These are phyloP conservation scores for Dryas iulia DNA, from an alignment of 1,140 invertebrate species.

Conservation along the genomic window DNA sequence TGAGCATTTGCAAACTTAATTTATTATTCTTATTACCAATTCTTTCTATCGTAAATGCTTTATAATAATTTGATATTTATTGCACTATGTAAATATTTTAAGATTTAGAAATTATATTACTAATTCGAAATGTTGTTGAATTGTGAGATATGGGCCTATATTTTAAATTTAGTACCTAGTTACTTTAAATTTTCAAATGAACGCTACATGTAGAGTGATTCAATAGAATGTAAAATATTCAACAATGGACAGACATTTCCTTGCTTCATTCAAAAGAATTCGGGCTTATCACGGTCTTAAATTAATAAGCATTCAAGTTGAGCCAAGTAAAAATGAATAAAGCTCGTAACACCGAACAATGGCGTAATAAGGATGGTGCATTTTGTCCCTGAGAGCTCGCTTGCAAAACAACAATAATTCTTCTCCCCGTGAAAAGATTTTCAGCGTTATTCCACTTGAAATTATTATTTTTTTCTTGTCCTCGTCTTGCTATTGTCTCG, in stretches of 20 bases:
- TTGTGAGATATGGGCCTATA: not conserved
- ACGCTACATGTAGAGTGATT: slow-evolving; percentile 36
- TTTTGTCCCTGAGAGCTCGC: slow-evolving; percentile 76
- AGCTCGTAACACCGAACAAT: slow-evolving; percentile 77
- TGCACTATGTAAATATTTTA: not conserved
- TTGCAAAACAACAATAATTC: slow-evolving; percentile 80
- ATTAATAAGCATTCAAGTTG: slow-evolving; percentile 80
- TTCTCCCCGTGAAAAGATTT: slow-evolving; percentile 78
- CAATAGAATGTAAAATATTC: slow-evolving; percentile 71
- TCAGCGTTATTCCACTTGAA: slow-evolving; percentile 80
- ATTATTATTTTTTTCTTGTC: slow-evolving; percentile 78
- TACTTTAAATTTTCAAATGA: slow-evolving; percentile 22
- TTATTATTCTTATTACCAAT: not conserved
- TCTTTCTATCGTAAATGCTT: not conserved
- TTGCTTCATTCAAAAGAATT: slow-evolving; percentile 75
- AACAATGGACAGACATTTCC: slow-evolving; percentile 74
- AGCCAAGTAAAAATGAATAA: slow-evolving; percentile 80
- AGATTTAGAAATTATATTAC: not conserved
- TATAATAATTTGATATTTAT: not conserved
- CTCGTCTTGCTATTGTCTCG: slow-evolving; percentile 78
- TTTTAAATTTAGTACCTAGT: slow-evolving; percentile 7
- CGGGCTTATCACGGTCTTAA: slow-evolving; percentile 78
- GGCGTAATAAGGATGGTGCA: slow-evolving; percentile 77
- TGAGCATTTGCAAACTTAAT: not conserved
- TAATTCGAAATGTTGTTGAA: not conserved